Evolutionary conservation across 1,140 invertebrate genomes (phyloP).

Genomic region (Macrobrachium nipponense): DNA sequence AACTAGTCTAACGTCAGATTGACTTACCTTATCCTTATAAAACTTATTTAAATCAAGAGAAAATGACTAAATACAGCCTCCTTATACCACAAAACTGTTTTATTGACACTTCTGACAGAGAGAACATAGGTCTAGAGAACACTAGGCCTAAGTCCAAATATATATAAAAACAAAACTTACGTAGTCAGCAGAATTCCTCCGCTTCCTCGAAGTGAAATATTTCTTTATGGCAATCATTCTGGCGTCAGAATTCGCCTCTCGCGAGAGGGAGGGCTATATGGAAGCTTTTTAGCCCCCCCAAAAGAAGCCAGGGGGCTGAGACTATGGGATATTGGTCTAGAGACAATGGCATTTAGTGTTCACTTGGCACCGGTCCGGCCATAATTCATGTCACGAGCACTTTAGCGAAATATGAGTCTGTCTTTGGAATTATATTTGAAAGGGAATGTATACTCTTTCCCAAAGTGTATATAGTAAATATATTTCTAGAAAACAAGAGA

Average conservation of each 20-base stretch:
- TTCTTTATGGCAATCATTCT: constrained; percentile 57
- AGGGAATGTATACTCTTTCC: too few relatives aligned
- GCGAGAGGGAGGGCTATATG: not conserved
- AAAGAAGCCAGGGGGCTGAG: too few relatives aligned
- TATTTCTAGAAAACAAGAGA: too few relatives aligned
- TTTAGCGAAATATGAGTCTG: too few relatives aligned
- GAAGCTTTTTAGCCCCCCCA: not conserved
- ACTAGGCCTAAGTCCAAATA: not conserved
- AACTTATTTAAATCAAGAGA: too few relatives aligned
- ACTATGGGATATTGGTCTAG: not conserved
- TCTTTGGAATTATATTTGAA: too few relatives aligned
- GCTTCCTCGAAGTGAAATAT: constrained; percentile 32
- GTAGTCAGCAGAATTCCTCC: constrained; percentile 50
- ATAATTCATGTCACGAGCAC: too few relatives aligned
- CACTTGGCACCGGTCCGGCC: not conserved
- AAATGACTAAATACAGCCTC: too few relatives aligned
- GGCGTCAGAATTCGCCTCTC: not conserved
- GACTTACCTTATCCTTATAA: too few relatives aligned
- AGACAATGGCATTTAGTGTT: not conserved
- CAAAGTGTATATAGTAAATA: too few relatives aligned
- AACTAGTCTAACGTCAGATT: not conserved
- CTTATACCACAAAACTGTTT: too few relatives aligned
- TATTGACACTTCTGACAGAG: not conserved
- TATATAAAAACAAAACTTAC: constrained; percentile 35
- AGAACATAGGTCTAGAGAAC: not conserved